Base-by-base conservation (phyloP, 2,888 invertebrate genomes). In the Drepanosiphum platanoidis region DNA sequence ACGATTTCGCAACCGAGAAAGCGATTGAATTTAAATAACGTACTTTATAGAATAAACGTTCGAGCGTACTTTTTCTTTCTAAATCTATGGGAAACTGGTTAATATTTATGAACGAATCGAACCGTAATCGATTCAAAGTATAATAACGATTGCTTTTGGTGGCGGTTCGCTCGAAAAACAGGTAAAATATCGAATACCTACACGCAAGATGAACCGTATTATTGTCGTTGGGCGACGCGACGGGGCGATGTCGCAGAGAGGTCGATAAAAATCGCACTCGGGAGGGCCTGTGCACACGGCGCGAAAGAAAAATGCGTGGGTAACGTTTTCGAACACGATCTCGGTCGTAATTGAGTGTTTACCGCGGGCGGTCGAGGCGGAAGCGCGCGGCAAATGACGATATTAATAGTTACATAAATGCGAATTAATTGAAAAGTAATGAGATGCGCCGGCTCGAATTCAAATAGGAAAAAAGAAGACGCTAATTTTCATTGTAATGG, bases 401-500 rank as follows among this genome's bases (percentile, higher is more conserved):
- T 66, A 42, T 42, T n/a, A 22, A n/a, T 8, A 30, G 77, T 79
- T 32, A 66, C 13, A 66, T 32, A 39, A 42, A 39, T 42, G 30
- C 3, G 2, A 61, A 64, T 11, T 77, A 61, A 78, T 78, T 64
- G 39, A 64, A 64, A 61, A 30, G 36, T 61, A 61, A 32, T 30
- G 11, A 42, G 30, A 7, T 39, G 36, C 30, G 22, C 64, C 22
- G 13, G n/a, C n/a, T n/a, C n/a, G n/a, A 78, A 39, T 30, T n/a
- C n/a, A n/a, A n/a, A n/a, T n/a, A n/a, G n/a, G n/a, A n/a, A 11
- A 61, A 15, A 68, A n/a, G 30, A 46, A 79, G 34, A 79, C 34
- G 34, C 46, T 68, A 79, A 46, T 68, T 46, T 42, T 68, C 46
- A 68, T 79, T 68, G 27, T 68, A n/a, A 68, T 46, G 46, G 34